A percentile compares a stretch with the other conserved stretches of the same genome.
Evolutionary conservation across 2,113 vertebrate species (phyloP).

Genomic region (Callionymus lyra): DNA sequence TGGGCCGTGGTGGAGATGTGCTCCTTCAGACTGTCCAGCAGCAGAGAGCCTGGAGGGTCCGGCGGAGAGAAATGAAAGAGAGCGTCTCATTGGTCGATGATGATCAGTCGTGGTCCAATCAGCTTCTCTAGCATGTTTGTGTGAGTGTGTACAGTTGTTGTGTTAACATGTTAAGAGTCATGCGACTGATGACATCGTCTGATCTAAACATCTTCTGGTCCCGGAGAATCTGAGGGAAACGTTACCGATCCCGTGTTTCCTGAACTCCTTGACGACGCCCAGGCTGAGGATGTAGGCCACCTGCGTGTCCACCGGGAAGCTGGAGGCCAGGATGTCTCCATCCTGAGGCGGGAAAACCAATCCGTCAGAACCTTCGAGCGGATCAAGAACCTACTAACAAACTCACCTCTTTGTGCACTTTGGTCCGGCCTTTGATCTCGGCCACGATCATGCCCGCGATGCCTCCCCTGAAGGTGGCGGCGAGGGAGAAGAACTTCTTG

Average conservation of each 20-base stretch:
- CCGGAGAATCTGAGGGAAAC: constrained; percentile 3
- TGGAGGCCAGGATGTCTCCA: constrained; percentile 96
- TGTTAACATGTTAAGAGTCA: neutral
- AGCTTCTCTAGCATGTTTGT: neutral
- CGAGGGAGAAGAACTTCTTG: constrained; percentile 98
- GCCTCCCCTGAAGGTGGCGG: constrained; percentile 86
- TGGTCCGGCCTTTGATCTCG: constrained; percentile 95
- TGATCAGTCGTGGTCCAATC: neutral
- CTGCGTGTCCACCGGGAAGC: constrained; percentile 92
- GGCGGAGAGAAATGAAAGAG: neutral
- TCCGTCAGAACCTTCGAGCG: too few relatives aligned
- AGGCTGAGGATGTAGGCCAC: constrained; percentile 97
- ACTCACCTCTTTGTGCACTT: constrained; percentile 95
- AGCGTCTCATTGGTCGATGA: too few relatives aligned
- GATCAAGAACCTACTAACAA: neutral
- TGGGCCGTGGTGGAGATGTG: constrained; percentile 93
- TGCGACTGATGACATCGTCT: neutral
- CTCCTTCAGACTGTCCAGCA: constrained; percentile 96
- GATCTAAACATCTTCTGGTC: neutral
- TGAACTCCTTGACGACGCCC: constrained; percentile 96
- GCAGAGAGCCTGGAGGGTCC: constrained; percentile 75
- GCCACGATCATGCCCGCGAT: constrained; percentile 99
- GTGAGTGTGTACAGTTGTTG: neutral
- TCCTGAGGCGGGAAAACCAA: too few relatives aligned
- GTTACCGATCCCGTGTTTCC: constrained; percentile 96